Evolutionary conservation across 2,797 vertebrate genomes (phyloP).

Genomic region (Crypturellus tataupa): DNA sequence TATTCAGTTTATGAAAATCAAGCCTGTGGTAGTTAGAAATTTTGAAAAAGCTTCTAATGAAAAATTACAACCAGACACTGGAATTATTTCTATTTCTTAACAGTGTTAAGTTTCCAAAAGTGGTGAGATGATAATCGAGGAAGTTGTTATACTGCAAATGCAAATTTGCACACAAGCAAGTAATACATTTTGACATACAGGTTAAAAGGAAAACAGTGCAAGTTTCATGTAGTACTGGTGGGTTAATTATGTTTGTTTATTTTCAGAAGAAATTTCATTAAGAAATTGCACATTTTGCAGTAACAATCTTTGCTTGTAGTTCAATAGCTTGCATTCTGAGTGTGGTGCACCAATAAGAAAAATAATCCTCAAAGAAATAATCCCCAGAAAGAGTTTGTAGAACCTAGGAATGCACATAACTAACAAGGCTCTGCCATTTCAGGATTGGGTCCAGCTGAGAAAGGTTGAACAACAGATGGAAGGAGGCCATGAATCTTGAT

Average conservation of each 20-base stretch:
- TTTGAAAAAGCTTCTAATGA: constrained; percentile 30
- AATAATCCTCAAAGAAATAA: neutral
- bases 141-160: constrained; percentile 55
- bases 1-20: constrained; percentile 31
- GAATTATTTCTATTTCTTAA: constrained; percentile 53
- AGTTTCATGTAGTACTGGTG: constrained; percentile 68
- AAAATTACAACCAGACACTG: constrained; percentile 23
- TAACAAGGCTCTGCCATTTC: neutral
- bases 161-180: constrained; percentile 50
- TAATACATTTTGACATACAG: constrained; percentile 72
- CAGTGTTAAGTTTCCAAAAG: constrained; percentile 49
- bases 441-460: neutral
- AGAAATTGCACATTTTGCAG: constrained; percentile 72
- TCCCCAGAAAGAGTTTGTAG: neutral
- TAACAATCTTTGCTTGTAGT: constrained; percentile 47
- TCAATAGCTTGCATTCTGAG: constrained; percentile 39
- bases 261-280: constrained; percentile 74
- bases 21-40: constrained; percentile 4
- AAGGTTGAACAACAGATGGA: neutral
- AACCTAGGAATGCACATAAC: neutral
- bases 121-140: constrained; percentile 53
- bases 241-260: constrained; percentile 72
- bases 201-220: constrained; percentile 72
- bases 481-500: neutral
- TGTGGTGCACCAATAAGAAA: neutral